phyloP scores from a whole-genome alignment of 92 coral and sea anemone species.

The Paramuricea clavata region DNA sequence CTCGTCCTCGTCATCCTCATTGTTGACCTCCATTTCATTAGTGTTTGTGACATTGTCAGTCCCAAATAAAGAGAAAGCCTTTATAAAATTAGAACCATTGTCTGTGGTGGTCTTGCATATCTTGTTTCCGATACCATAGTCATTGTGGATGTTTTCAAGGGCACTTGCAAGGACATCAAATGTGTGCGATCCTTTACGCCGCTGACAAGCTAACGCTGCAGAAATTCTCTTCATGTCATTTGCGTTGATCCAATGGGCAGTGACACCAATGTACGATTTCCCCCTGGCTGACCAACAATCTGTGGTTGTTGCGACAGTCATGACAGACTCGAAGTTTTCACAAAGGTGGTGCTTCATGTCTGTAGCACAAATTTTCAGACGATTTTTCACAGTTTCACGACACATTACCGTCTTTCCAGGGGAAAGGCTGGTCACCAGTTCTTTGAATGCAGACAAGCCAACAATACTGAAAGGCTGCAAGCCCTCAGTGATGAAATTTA shows the following conservation, averaged over 20 bases:
- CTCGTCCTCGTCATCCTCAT: conserved; percentile 30
- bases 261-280: conserved; percentile 36
- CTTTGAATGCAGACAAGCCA: conserved; percentile 33
- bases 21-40: conserved; percentile 31
- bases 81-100: conserved; percentile 18
- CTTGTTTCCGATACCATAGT: conserved; percentile 34
- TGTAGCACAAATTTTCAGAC: conserved; percentile 8
- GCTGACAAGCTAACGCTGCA: conserved; percentile 30
- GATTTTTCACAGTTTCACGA: conserved; percentile 40
- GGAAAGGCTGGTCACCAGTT: conserved; percentile 32
- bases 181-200: conserved; percentile 32
- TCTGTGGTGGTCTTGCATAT: conserved; percentile 39
- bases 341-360: conserved; percentile 23
- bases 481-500: conserved; percentile 38
- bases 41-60: conserved; percentile 41
- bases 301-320: conserved; percentile 31
- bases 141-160: conserved; percentile 41
- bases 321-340: background rate
- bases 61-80: conserved; percentile 25
- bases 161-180: conserved; percentile 23
- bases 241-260: conserved; percentile 32
- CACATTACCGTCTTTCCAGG: conserved; percentile 33
- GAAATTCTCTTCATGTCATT: conserved; percentile 28
- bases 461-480: conserved; percentile 40
- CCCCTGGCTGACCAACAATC: conserved; percentile 38